Evolutionary conservation across 2,888 invertebrate species (phyloP).

Genomic region (Chloroclysta siterata): DNA sequence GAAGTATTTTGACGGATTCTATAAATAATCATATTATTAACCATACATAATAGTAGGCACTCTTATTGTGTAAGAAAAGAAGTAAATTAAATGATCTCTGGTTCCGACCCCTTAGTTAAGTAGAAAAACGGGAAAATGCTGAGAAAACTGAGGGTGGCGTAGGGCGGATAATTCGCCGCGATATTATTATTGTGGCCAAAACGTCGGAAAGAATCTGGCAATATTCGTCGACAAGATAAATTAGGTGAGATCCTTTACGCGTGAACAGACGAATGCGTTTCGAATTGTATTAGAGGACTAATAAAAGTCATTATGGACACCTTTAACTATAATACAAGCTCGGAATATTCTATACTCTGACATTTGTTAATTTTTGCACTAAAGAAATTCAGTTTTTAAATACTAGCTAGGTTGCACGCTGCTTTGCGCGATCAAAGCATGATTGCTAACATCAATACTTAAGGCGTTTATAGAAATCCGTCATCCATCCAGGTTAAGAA

Average conservation of each 20-base stretch:
- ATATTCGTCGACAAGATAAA: slow-evolving; percentile 53
- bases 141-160: slow-evolving; percentile 62
- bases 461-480: too few species aligned
- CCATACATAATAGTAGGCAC: neutral
- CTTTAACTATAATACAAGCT: too few species aligned
- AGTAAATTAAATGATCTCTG: neutral
- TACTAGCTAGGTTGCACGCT: too few species aligned
- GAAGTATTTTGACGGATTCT: too few species aligned
- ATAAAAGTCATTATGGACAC: slow-evolving; percentile 13
- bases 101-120: slow-evolving; percentile 7
- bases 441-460: too few species aligned
- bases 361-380: too few species aligned
- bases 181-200: slow-evolving; percentile 70
- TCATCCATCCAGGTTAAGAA: too few species aligned
- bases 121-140: slow-evolving; percentile 49
- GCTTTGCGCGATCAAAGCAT: too few species aligned
- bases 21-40: too few species aligned
- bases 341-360: too few species aligned
- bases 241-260: slow-evolving; percentile 45
- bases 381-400: too few species aligned
- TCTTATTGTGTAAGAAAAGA: neutral
- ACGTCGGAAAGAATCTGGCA: slow-evolving; percentile 63
- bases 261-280: slow-evolving; percentile 26
- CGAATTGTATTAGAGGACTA: slow-evolving; percentile 19
- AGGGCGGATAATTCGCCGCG: slow-evolving; percentile 65